Conservation (phyloP, 2,888 invertebrate species). For the Drosophila phalerata region DNA sequence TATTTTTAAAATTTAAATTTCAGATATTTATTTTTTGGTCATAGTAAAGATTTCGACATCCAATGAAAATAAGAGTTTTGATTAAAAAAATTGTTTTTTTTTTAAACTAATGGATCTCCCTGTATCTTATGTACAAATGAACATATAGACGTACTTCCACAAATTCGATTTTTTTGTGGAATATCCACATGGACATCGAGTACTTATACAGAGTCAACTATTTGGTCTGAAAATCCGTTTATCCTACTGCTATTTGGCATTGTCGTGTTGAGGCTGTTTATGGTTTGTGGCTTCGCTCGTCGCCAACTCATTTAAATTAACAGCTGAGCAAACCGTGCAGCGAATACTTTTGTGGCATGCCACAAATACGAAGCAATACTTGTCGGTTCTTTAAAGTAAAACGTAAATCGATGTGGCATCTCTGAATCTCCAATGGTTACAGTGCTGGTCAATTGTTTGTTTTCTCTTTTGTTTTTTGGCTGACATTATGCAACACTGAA, state of each 20-base stretch:
- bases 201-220: neutral
- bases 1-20: no score
- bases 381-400: neutral
- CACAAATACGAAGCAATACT: neutral
- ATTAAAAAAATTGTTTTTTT: no score
- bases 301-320: constrained; percentile 54
- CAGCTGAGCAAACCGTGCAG: constrained; percentile 15
- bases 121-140: no score
- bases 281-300: constrained; percentile 29
- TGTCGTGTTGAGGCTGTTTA: constrained; percentile 35
- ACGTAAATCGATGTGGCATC: no score
- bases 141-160: neutral
- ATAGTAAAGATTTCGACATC: neutral
- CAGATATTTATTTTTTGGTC: no score
- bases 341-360: neutral
- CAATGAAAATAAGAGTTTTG: neutral
- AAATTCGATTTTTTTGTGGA: neutral
- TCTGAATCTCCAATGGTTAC: neutral
- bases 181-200: constrained; percentile 1
- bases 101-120: neutral
- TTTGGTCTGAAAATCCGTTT: constrained; percentile 13
- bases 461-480: neutral
- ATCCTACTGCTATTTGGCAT: constrained; percentile 13
- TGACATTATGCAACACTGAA: constrained; percentile 17
- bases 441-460: constrained; percentile 3